Evolutionary conservation across 2,888 invertebrate species (phyloP), one percentile per base, ranked within the genome.

Genomic region (Parasteatoda lunata): DNA sequence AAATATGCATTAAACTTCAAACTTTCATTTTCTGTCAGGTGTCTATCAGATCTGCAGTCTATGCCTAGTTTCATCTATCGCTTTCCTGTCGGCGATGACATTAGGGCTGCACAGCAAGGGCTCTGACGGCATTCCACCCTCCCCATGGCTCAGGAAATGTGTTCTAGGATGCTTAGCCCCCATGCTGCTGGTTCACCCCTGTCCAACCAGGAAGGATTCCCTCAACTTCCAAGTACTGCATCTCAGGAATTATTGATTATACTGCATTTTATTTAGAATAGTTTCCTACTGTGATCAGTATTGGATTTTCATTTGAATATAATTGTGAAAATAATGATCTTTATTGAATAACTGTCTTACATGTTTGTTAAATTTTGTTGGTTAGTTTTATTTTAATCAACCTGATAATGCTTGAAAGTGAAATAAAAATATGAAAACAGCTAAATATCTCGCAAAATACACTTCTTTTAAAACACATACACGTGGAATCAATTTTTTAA

Each of bases 61-160:
- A 47, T 87, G 87, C 64, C 51, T 87, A 51, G 87, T 87, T 7
- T 77, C 82, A 0, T 77, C 78, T 3, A 68, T 51, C 8, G 82
- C 87, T 52, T 82, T 87, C 69, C 59, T 87, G 8, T 77, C 87
- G 7, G 82, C 82, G n/a, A 65, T 87, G 73, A 87, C 87, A 4
- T 65, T 87, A 15, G 82, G 87, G 0, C 77, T 87, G 15, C 87
- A 87, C 54, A n/a, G 64, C 45, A 87, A 87, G 45, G 87, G 87
- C 1, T 6, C 65, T 5, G 82, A 82, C 47, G 87, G 87, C 13
- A 75, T 78, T 8, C 82, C 81, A 7, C 81, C 82, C 5, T 80
- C 87, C 3, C 77, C 68, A 0, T 87, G 87, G 81, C 69, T 87
- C 13, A 77, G 82, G n/a, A 87, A 70, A 65, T 87, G 81, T 52